phyloP scores from a whole-genome alignment of 2,113 vertebrate genomes.

The Phylloscopus trochiloides region DNA sequence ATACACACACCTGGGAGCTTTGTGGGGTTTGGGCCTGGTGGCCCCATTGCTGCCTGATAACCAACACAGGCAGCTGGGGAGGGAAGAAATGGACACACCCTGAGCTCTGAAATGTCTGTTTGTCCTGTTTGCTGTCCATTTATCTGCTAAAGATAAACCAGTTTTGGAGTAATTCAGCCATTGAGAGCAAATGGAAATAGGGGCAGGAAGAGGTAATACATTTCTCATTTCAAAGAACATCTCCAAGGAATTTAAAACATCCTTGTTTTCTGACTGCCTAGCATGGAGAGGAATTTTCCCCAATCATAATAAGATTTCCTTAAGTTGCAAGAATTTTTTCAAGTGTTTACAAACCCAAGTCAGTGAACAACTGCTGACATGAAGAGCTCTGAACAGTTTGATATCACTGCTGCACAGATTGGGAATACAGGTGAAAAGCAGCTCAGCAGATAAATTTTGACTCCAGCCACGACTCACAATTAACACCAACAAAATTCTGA shows the following conservation, averaged over 20 bases:
- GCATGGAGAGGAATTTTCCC: constrained; percentile 7
- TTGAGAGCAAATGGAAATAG: neutral
- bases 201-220: neutral
- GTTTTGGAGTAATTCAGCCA: neutral
- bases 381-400: neutral
- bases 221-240: neutral
- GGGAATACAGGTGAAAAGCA: neutral
- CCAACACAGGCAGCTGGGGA: neutral
- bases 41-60: neutral
- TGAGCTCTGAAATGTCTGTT: neutral
- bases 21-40: neutral
- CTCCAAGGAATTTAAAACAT: constrained; percentile 46
- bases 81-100: neutral
- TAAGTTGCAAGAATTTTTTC: constrained; percentile 24
- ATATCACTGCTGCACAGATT: neutral
- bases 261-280: neutral
- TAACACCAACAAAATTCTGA: neutral
- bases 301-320: constrained; percentile 9
- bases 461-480: neutral
- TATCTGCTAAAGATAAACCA: neutral
- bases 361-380: neutral
- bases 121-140: neutral
- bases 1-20: neutral
- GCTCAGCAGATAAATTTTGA: neutral
- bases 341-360: constrained; percentile 12